Percentiles rank a stretch among this genome's conserved stretches.
phyloP scores from a whole-genome alignment of 2,113 vertebrate species.

The Pangasianodon gigas region DNA sequence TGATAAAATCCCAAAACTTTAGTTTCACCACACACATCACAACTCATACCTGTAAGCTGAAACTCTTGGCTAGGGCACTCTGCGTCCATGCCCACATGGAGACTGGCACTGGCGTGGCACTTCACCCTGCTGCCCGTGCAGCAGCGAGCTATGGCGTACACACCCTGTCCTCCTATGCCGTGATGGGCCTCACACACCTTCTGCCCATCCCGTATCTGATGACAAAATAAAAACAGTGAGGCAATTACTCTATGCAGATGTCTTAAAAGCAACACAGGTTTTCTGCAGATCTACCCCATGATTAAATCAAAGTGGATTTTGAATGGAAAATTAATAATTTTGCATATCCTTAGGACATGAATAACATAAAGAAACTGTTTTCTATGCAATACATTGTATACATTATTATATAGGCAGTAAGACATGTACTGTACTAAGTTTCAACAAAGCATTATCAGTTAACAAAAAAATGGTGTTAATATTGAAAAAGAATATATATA shows the following conservation, averaged over 20 bases:
- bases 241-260: neutral
- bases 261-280: neutral
- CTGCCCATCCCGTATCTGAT: conserved; percentile 67
- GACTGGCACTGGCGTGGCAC: conserved; percentile 65
- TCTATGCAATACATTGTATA: neutral
- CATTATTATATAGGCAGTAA: neutral
- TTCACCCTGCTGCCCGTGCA: conserved; percentile 70
- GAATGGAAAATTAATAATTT: neutral
- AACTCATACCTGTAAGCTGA: conserved; percentile 78
- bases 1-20: neutral
- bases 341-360: neutral
- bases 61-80: conserved; percentile 66
- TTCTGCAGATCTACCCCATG: neutral
- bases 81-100: conserved; percentile 35
- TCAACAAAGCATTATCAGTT: too few relatives aligned
- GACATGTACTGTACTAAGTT: too few relatives aligned
- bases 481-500: too few relatives aligned
- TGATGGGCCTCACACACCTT: conserved; percentile 76
- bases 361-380: neutral
- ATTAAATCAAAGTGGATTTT: neutral
- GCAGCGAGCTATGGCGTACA: conserved; percentile 82
- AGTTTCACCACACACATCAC: neutral
- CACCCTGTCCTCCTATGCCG: conserved; percentile 63
- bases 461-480: too few relatives aligned
- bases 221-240: neutral